These are phyloP conservation scores for Atethmia centrago DNA, from an alignment of 2,888 invertebrate species.

Conservation along the genomic window DNA sequence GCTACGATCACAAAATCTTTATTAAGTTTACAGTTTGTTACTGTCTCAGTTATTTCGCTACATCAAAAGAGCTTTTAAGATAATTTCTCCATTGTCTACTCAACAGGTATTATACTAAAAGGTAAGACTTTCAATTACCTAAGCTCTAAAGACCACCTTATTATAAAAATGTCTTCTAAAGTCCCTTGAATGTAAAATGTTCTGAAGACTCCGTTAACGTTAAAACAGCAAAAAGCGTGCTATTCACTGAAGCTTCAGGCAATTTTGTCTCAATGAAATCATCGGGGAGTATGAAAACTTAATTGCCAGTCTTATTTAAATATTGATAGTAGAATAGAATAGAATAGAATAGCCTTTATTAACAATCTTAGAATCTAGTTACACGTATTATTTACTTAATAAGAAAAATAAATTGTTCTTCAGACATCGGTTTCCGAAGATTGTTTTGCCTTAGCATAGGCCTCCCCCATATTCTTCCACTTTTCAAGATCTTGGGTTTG, in stretches of 20 bases:
- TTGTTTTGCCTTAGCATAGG: too few species aligned
- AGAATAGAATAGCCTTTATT: too few species aligned
- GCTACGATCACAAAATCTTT: neutral
- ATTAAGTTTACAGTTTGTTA: neutral
- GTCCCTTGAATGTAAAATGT: conserved; percentile 26
- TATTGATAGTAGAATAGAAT: neutral
- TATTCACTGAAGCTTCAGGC: conserved; percentile 16
- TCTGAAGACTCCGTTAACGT: conserved; percentile 12
- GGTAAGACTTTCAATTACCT: conserved; percentile 43
- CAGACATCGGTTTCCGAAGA: too few species aligned
- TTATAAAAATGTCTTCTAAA: conserved; percentile 32
- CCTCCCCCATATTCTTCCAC: too few species aligned
- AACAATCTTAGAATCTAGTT: too few species aligned
- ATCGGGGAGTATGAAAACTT: neutral
- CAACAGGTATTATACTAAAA: conserved; percentile 23
- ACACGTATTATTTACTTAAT: too few species aligned
- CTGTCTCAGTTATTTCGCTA: conserved; percentile 10
- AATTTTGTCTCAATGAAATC: conserved; percentile 27
- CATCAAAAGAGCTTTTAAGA: conserved; percentile 22
- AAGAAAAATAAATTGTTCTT: too few species aligned
- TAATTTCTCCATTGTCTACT: conserved; percentile 6
- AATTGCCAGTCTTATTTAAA: conserved; percentile 8
- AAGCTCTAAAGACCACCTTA: conserved; percentile 15
- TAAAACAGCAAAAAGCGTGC: conserved; percentile 10
- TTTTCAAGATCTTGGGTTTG: too few species aligned